phyloP scores from a whole-genome alignment of 2,888 invertebrate genomes.

The Eilema depressum region DNA sequence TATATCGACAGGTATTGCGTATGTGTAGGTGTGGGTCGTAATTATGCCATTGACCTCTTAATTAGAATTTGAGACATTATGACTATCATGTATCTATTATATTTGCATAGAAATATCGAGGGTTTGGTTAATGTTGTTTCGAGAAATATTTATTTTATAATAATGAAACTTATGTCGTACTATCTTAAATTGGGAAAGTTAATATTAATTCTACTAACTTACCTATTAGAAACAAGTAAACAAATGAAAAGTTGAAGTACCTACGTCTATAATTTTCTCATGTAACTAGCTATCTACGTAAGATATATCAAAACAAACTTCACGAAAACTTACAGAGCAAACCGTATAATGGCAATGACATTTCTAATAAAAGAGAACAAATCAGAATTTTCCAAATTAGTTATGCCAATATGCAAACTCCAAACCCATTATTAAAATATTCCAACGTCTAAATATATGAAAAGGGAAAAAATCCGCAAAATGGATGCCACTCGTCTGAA shows the following conservation, averaged over 20 bases:
- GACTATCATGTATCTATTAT: constrained; percentile 34
- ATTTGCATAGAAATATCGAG: constrained; percentile 33
- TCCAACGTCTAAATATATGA: constrained; percentile 72
- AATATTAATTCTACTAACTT: too few species aligned
- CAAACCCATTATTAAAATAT: constrained; percentile 72
- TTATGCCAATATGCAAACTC: constrained; percentile 63
- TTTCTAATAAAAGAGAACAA: constrained; percentile 26
- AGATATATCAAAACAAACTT: not conserved
- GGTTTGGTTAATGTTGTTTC: constrained; percentile 20
- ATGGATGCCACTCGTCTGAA: constrained; percentile 78
- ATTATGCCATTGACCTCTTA: constrained; percentile 62
- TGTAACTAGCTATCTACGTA: not conserved
- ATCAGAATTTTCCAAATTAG: constrained; percentile 45
- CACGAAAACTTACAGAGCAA: not conserved
- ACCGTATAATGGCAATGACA: constrained; percentile 13
- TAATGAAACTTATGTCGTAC: not conserved
- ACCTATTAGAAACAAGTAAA: too few species aligned
- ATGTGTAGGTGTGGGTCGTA: constrained; percentile 46
- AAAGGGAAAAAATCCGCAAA: constrained; percentile 74
- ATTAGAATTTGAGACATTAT: constrained; percentile 52
- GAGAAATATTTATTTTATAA: constrained; percentile 11
- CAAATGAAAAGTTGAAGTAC: not conserved
- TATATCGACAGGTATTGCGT: constrained; percentile 72
- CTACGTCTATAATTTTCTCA: not conserved
- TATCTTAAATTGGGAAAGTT: too few species aligned